Percentiles rank a stretch among this genome's conserved stretches.
Conservation (phyloP, 2,888 invertebrate species). For the Cheilosia vulpina region DNA sequence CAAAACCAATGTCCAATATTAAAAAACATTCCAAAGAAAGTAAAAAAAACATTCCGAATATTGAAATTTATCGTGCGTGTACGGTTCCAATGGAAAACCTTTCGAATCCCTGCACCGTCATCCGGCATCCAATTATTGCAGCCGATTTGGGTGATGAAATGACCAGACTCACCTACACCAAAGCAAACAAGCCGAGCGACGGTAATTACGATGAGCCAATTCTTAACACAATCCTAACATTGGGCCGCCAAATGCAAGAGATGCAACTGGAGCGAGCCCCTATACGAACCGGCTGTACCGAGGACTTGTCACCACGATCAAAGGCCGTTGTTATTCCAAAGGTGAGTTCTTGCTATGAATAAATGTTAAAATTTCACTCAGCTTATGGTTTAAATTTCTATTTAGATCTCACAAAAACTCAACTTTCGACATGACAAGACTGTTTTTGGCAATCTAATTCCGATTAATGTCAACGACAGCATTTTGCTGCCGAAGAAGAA, state of each 20-base stretch:
- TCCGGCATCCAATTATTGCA: slow-evolving; percentile 53
- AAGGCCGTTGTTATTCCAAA: slow-evolving; percentile 78
- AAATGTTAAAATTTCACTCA: background rate
- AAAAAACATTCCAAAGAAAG: slow-evolving; percentile 69
- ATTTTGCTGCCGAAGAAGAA: slow-evolving; percentile 73
- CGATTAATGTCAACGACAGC: slow-evolving; percentile 80
- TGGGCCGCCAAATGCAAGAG: slow-evolving; percentile 74
- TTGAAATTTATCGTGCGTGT: slow-evolving; percentile 11
- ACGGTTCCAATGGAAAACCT: slow-evolving; percentile 26
- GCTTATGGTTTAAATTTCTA: background rate
- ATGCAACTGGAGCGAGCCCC: slow-evolving; percentile 60
- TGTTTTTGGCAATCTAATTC: slow-evolving; percentile 79
- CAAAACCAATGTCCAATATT: slow-evolving; percentile 64
- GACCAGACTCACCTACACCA: slow-evolving; percentile 17
- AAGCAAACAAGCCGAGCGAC: slow-evolving; percentile 56
- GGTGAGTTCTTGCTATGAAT: slow-evolving; percentile 69
- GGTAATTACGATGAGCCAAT: slow-evolving; percentile 76
- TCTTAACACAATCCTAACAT: slow-evolving; percentile 77
- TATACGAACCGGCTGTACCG: slow-evolving; percentile 9
- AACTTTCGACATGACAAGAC: slow-evolving; percentile 78
- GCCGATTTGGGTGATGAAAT: slow-evolving; percentile 53
- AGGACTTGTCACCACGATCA: slow-evolving; percentile 77
- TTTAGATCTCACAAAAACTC: slow-evolving; percentile 79
- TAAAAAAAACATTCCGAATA: slow-evolving; percentile 24
- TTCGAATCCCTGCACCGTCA: slow-evolving; percentile 45